Percentiles rank a stretch among this genome's conserved stretches.
phyloP scores from a whole-genome alignment of 2,797 vertebrate species.

The Semotilus atromaculatus region DNA sequence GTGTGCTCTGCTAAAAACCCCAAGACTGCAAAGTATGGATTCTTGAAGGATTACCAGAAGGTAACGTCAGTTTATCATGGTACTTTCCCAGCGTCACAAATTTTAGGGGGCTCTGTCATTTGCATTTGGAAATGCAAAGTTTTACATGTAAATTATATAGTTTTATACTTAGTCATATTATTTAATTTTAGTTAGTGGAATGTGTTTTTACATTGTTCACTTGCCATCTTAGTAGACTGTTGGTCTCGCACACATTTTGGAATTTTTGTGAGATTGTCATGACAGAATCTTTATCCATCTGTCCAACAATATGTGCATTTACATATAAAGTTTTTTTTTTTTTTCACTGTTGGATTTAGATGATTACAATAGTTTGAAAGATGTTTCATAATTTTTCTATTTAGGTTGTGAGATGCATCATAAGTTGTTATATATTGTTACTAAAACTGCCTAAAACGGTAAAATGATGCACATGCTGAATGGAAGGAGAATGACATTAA shows the following conservation, averaged over 20 bases:
- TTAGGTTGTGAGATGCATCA: background rate
- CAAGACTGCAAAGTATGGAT: conserved; percentile 11
- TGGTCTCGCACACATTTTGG: background rate
- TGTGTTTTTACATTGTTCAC: background rate
- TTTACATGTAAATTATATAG: background rate
- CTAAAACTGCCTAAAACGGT: background rate
- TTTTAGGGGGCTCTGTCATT: background rate
- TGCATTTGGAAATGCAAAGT: conserved; percentile 9
- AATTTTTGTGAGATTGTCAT: background rate
- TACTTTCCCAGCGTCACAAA: background rate
- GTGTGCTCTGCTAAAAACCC: background rate
- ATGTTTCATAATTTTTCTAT: background rate
- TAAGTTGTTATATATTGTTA: background rate
- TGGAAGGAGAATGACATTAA: background rate
- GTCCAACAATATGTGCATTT: background rate
- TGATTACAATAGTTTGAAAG: background rate
- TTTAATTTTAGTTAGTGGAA: background rate
- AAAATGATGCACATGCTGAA: background rate
- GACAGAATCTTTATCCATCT: background rate
- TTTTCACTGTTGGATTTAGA: background rate
- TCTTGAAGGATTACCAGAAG: conserved; percentile 23
- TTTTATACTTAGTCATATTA: background rate
- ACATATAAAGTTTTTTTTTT: background rate
- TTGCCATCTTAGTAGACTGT: background rate
- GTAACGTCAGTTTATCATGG: conserved; percentile 20